Conservation (phyloP, 2,797 vertebrate genomes). For the Alosa sapidissima region DNA sequence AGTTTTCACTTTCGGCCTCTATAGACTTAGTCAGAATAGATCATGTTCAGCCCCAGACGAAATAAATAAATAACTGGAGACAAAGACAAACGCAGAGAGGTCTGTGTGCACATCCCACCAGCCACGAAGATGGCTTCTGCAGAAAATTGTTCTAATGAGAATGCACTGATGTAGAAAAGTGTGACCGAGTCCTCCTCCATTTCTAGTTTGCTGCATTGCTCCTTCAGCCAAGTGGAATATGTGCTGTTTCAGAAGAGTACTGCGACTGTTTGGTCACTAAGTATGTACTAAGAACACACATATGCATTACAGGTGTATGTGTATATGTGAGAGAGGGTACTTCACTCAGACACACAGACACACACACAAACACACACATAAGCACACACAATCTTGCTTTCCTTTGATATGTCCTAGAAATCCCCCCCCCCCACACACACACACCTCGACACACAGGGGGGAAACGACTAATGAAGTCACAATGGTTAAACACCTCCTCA, state of each 20-base stretch:
- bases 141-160: constrained; percentile 54
- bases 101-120: constrained; percentile 33
- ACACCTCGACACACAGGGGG: constrained; percentile 24
- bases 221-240: background rate
- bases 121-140: constrained; percentile 39
- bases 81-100: constrained; percentile 42
- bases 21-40: constrained; percentile 46
- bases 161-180: constrained; percentile 40
- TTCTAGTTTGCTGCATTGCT: background rate
- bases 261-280: background rate
- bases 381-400: background rate
- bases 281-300: background rate
- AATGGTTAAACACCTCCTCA: constrained; percentile 43
- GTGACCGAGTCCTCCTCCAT: background rate
- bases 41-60: constrained; percentile 37
- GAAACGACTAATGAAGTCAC: constrained; percentile 37
- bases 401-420: background rate
- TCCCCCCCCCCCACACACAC: constrained; percentile 15
- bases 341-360: background rate
- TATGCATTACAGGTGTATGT: background rate
- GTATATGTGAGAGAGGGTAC: background rate
- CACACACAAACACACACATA: background rate
- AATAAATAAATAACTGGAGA: constrained; percentile 49
- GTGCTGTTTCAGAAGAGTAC: background rate
- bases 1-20: constrained; percentile 52